Conservation (phyloP, 1,140 invertebrate species). For the Bicyclus anynana region DNA sequence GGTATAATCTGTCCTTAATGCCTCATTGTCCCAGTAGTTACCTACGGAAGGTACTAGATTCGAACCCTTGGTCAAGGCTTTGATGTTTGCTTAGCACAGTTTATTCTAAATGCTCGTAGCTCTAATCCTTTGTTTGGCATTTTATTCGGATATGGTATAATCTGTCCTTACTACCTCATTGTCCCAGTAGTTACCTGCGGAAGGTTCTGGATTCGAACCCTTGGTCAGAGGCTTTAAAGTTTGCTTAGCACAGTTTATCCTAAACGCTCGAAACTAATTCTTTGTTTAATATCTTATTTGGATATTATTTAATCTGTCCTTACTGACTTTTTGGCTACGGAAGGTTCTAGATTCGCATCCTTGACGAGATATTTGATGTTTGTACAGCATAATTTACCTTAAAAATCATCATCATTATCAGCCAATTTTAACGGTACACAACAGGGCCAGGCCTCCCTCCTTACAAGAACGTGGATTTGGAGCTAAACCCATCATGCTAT, state of each 20-base stretch:
- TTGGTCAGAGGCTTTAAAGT: too few relatives aligned
- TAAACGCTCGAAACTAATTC: constrained; percentile 3
- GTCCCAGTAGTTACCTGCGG: background rate
- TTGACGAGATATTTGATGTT: too few relatives aligned
- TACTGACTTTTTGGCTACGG: background rate
- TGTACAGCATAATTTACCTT: constrained; percentile 16
- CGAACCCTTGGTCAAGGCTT: too few relatives aligned
- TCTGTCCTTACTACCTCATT: background rate
- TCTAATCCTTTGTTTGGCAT: constrained; percentile 2
- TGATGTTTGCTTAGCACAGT: constrained; percentile 14
- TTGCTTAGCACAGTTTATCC: constrained; percentile 11
- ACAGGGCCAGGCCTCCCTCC: too few relatives aligned
- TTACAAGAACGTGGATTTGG: too few relatives aligned
- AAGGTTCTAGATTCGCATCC: too few relatives aligned
- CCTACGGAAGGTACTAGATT: too few relatives aligned
- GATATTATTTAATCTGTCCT: background rate
- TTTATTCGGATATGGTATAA: background rate
- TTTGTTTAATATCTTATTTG: background rate
- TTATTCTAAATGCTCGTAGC: constrained; percentile 3
- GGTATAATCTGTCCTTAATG: background rate
- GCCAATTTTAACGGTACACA: too few relatives aligned
- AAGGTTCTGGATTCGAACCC: too few relatives aligned
- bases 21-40: background rate
- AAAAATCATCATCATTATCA: too few relatives aligned
- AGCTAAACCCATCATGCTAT: too few relatives aligned